A percentile compares a stretch with the other conserved stretches of the same genome.
Evolutionary conservation across 2,888 invertebrate species (phyloP).

Genomic region (Protodeltote pygarga): DNA sequence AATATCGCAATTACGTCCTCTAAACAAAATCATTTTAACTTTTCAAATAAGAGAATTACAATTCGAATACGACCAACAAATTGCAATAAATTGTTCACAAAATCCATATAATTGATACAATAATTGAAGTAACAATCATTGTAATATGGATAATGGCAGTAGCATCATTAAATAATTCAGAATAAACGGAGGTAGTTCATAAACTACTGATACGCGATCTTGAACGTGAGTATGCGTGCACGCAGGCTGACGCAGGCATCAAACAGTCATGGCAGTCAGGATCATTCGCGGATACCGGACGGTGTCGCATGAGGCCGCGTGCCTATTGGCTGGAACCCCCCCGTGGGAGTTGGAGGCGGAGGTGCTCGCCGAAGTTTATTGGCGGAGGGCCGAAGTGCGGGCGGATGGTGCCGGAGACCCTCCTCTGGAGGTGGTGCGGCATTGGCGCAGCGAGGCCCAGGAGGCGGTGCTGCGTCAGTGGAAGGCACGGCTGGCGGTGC

Average conservation of each 20-base stretch:
- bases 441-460: too few relatives aligned
- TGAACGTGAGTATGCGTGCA: constrained; percentile 19
- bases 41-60: constrained; percentile 23
- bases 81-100: constrained; percentile 32
- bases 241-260: constrained; percentile 9
- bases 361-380: too few relatives aligned
- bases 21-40: constrained; percentile 19
- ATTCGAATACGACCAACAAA: constrained; percentile 9
- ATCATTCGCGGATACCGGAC: too few relatives aligned
- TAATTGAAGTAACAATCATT: constrained; percentile 34
- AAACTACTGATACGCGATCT: constrained; percentile 29
- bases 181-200: constrained; percentile 25
- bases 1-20: constrained; percentile 6
- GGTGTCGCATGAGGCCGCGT: too few relatives aligned
- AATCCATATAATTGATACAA: constrained; percentile 38
- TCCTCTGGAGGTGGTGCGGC: too few relatives aligned
- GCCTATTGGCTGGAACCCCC: too few relatives aligned
- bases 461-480: too few relatives aligned
- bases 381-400: too few relatives aligned
- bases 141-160: constrained; percentile 18
- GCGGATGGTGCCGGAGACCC: too few relatives aligned
- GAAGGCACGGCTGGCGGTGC: too few relatives aligned
- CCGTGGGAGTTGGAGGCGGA: too few relatives aligned
- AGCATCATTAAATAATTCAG: constrained; percentile 26
- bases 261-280: constrained; percentile 6